phyloP scores from a whole-genome alignment of 2,888 invertebrate species.

The Aspidapion aeneum region DNA sequence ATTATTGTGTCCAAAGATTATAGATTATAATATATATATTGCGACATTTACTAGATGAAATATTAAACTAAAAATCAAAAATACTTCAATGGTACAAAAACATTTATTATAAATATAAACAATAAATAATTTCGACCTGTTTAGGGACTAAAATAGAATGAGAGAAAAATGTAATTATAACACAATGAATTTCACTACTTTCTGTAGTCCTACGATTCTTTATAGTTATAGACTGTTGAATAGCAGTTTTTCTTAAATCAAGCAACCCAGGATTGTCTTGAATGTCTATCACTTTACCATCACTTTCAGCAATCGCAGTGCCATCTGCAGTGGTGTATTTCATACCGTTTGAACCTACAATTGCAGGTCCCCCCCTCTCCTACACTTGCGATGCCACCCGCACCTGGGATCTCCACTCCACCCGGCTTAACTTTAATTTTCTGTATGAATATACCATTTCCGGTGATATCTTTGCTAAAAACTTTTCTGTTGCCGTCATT shows the following conservation, averaged over 20 bases:
- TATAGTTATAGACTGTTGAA: no score
- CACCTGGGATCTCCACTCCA: conserved; percentile 77
- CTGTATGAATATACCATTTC: conserved; percentile 66
- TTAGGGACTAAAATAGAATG: no score
- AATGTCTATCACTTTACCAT: conserved; percentile 63
- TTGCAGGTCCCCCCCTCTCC: conserved; percentile 76
- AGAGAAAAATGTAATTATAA: no score
- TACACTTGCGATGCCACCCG: conserved; percentile 78
- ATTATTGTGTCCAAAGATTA: no score
- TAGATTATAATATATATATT: no score
- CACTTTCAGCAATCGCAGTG: conserved; percentile 71
- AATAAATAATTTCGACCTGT: no score
- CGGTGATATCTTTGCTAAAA: conserved; percentile 46
- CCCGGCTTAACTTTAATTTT: conserved; percentile 67
- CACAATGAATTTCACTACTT: no score
- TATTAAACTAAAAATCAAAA: no score
- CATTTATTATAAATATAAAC: no score
- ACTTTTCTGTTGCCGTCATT: conserved; percentile 40
- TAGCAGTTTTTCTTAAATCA: background rate
- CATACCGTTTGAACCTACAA: conserved; percentile 74
- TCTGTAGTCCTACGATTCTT: no score
- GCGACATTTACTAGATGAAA: no score
- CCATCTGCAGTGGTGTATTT: conserved; percentile 74
- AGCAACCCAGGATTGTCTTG: background rate
- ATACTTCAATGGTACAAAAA: no score